Evolutionary conservation across 2,888 invertebrate genomes (phyloP).

Genomic region (Tipula unca): DNA sequence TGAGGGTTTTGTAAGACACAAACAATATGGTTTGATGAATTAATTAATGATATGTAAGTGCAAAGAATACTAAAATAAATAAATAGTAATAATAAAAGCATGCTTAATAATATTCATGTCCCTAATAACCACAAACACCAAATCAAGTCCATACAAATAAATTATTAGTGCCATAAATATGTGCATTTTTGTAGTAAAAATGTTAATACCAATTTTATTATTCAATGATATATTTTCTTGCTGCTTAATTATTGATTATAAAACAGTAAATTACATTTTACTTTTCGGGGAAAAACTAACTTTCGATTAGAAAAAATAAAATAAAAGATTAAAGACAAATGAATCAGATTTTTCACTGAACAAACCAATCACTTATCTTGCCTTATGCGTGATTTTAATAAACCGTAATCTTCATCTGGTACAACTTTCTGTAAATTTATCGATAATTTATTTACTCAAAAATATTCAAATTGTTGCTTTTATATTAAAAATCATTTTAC

Average conservation of each 20-base stretch:
- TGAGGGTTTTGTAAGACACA: background rate
- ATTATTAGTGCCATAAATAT: background rate
- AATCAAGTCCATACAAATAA: background rate
- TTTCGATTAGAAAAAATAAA: background rate
- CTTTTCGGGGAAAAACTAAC: background rate
- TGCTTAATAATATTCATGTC: background rate
- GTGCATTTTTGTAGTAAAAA: background rate
- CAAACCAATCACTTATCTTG: conserved; percentile 18
- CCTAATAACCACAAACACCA: conserved; percentile 2
- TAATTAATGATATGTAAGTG: background rate
- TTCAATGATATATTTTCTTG: background rate
- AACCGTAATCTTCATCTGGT: conserved; percentile 16
- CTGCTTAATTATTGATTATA: background rate
- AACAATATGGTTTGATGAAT: background rate
- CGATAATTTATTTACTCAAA: background rate
- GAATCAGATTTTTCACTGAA: background rate
- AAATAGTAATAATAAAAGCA: background rate
- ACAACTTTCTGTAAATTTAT: conserved; percentile 15
- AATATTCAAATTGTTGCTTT: background rate
- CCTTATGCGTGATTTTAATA: conserved; percentile 20
- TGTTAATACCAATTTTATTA: background rate
- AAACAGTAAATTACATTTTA: background rate
- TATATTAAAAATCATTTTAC: background rate
- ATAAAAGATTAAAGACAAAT: background rate
- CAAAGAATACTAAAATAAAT: background rate